These are phyloP conservation scores for Catharus minimus DNA, from an alignment of 2,113 vertebrate genomes.

Conservation along the genomic window DNA sequence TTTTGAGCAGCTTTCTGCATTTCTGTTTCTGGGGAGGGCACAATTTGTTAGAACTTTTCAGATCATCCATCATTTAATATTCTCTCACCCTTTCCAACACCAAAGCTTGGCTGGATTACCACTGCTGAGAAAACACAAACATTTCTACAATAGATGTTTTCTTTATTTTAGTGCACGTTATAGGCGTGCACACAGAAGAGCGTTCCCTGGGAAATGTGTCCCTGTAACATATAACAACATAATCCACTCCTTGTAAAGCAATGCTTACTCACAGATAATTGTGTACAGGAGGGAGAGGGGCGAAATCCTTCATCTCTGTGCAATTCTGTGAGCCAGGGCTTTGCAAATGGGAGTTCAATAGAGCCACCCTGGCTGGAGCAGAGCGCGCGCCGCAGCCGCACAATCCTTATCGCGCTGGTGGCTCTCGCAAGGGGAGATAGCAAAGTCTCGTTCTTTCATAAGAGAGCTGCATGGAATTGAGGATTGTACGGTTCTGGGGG, in stretches of 20 bases:
- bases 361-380: constrained; percentile 42
- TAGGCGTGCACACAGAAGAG: background rate
- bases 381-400: background rate
- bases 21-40: background rate
- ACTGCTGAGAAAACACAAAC: background rate
- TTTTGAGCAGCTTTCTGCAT: background rate
- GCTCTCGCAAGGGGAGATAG: constrained; percentile 58
- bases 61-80: background rate
- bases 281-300: background rate
- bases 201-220: background rate
- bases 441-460: constrained; percentile 68
- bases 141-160: background rate
- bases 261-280: constrained; percentile 42
- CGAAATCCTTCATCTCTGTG: constrained; percentile 41
- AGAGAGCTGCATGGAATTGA: constrained; percentile 60
- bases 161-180: constrained; percentile 33
- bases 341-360: constrained; percentile 57
- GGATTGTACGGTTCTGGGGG: constrained; percentile 59
- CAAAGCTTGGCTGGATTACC: background rate
- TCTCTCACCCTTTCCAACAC: background rate
- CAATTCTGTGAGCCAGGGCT: constrained; percentile 45
- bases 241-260: background rate
- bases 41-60: background rate
- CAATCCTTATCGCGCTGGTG: constrained; percentile 59
- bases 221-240: background rate